phyloP scores from a whole-genome alignment of 1,140 invertebrate species.

The Brachionus calyciflorus region DNA sequence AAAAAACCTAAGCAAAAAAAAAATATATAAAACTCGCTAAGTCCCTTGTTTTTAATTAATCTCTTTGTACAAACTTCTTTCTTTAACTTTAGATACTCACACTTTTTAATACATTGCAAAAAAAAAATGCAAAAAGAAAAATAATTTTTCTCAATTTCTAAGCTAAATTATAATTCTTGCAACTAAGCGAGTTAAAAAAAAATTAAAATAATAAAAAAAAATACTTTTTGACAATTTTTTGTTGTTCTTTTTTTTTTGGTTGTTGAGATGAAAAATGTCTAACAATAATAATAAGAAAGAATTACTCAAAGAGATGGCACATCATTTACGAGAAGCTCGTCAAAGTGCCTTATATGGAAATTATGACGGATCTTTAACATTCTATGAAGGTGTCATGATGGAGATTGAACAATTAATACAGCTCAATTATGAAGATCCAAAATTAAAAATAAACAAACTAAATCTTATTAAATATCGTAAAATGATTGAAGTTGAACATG shows the following conservation, averaged over 20 bases:
- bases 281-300: conserved; percentile 11
- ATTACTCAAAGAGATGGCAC: conserved; percentile 78
- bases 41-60: too few relatives aligned
- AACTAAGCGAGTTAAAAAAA: too few relatives aligned
- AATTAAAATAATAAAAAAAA: conserved; percentile 1
- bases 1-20: too few relatives aligned
- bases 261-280: too few relatives aligned
- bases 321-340: conserved; percentile 71
- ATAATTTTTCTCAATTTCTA: too few relatives aligned
- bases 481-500: conserved; percentile 82
- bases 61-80: too few relatives aligned
- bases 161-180: too few relatives aligned
- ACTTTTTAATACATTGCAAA: too few relatives aligned
- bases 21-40: too few relatives aligned
- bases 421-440: conserved; percentile 72
- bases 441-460: conserved; percentile 83
- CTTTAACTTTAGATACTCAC: too few relatives aligned
- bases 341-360: conserved; percentile 91
- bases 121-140: too few relatives aligned
- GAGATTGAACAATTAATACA: conserved; percentile 79
- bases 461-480: conserved; percentile 66
- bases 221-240: background rate
- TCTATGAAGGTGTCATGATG: conserved; percentile 87
- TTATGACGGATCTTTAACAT: conserved; percentile 88
- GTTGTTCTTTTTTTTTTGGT: too few relatives aligned